phyloP scores from a whole-genome alignment of 2,888 invertebrate genomes.

The Mellilla xanthometata region DNA sequence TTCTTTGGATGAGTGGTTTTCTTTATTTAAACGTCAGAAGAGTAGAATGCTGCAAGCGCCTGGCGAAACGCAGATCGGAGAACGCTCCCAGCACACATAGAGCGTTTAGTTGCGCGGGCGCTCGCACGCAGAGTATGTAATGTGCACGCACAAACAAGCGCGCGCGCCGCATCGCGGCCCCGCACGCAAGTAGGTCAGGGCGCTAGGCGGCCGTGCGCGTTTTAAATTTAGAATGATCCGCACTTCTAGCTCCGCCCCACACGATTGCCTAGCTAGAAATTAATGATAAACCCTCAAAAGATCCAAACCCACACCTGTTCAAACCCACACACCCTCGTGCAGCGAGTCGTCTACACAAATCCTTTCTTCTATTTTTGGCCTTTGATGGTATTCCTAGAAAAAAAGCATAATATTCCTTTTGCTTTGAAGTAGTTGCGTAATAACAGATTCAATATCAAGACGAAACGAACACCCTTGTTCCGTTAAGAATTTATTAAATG shows the following conservation, averaged over 20 bases:
- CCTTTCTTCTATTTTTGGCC: neutral
- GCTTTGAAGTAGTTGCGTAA: too few relatives aligned
- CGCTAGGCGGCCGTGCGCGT: constrained; percentile 79
- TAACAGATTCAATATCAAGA: too few relatives aligned
- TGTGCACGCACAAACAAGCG: constrained; percentile 63
- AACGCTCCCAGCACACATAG: constrained; percentile 67
- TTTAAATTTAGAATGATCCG: constrained; percentile 81
- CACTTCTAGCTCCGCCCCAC: constrained; percentile 76
- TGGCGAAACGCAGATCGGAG: constrained; percentile 77
- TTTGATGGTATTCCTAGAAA: too few relatives aligned
- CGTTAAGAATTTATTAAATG: too few relatives aligned
- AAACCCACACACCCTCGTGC: constrained; percentile 36
- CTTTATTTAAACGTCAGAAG: constrained; percentile 27
- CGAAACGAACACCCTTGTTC: too few relatives aligned
- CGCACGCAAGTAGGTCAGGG: constrained; percentile 81
- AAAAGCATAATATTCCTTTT: too few relatives aligned
- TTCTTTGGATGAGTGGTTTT: constrained; percentile 5
- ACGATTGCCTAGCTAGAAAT: constrained; percentile 66
- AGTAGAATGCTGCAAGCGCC: constrained; percentile 73
- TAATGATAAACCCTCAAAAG: constrained; percentile 56
- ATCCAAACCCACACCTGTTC: constrained; percentile 49
- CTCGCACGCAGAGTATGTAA: constrained; percentile 42
- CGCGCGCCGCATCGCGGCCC: constrained; percentile 81
- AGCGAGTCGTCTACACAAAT: constrained; percentile 8
- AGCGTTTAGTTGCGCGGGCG: constrained; percentile 31